phyloP scores from a whole-genome alignment of 2,113 vertebrate genomes.

The Electrona antarctica region DNA sequence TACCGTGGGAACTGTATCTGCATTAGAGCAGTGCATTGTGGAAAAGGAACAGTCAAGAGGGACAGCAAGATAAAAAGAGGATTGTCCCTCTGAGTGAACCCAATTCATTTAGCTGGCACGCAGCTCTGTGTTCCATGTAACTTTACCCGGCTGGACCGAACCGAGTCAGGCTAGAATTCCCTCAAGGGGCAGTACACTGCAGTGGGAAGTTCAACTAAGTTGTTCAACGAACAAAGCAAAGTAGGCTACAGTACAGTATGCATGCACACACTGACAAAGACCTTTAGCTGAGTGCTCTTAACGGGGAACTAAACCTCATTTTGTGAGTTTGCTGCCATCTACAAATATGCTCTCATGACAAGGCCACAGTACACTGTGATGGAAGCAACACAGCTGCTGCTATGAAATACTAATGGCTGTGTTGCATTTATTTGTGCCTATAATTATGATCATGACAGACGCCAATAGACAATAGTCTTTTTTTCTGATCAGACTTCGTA shows the following conservation, averaged over 20 bases:
- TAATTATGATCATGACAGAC: no score
- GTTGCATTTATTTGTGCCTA: no score
- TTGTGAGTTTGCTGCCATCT: no score
- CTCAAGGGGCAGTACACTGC: conserved; percentile 35
- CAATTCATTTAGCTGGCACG: conserved; percentile 63
- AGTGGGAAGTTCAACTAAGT: conserved; percentile 34
- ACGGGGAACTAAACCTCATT: conserved; percentile 14
- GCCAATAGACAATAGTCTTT: no score
- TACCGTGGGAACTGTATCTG: conserved; percentile 67
- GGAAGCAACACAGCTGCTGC: conserved; percentile 29
- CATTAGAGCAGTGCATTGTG: conserved; percentile 46
- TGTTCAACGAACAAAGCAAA: conserved; percentile 30
- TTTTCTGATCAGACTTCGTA: no score
- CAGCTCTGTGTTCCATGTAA: conserved; percentile 57
- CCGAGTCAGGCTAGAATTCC: conserved; percentile 36
- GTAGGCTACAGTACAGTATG: conserved; percentile 12
- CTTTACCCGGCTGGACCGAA: conserved; percentile 54
- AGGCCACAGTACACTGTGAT: conserved; percentile 23
- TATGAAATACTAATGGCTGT: no score
- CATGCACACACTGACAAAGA: conserved; percentile 26
- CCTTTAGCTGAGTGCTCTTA: conserved; percentile 52
- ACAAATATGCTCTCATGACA: conserved; percentile 24
- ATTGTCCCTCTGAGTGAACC: conserved; percentile 56
- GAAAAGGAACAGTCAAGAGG: conserved; percentile 42
- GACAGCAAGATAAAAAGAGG: conserved; percentile 58